These are phyloP conservation scores for Dryobota labecula DNA, from an alignment of 2,888 invertebrate genomes.

Conservation along the genomic window DNA sequence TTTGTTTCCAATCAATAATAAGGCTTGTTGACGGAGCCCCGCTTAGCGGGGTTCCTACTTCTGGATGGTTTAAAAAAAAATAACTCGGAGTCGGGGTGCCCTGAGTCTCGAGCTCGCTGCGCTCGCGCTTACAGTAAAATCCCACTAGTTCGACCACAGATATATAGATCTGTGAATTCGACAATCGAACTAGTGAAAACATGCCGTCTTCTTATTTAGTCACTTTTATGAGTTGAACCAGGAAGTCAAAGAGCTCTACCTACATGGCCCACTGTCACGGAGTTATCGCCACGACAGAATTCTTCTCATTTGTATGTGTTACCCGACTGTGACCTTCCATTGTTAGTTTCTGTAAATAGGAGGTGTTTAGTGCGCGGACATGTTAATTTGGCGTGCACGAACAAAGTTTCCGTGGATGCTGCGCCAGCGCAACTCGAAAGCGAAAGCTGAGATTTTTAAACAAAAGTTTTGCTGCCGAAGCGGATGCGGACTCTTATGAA, in stretches of 20 bases:
- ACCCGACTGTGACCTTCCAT: conserved; percentile 85
- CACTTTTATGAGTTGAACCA: conserved; percentile 22
- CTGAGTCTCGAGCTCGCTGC: too few species aligned
- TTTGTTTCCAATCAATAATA: too few species aligned
- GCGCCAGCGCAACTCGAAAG: conserved; percentile 79
- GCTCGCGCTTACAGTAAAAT: too few species aligned
- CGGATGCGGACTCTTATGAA: conserved; percentile 67
- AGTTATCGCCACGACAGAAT: conserved; percentile 55
- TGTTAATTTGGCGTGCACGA: conserved; percentile 85
- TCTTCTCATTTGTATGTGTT: conserved; percentile 82
- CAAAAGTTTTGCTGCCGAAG: conserved; percentile 73
- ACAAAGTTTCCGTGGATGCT: conserved; percentile 78
- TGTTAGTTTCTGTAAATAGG: conserved; percentile 85
- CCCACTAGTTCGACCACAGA: too few species aligned
- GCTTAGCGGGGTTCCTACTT: too few species aligned
- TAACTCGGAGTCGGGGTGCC: too few species aligned
- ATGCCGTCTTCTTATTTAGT: conserved; percentile 41
- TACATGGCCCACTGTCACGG: conserved; percentile 37
- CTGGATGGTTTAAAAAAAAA: too few species aligned
- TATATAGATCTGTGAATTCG: too few species aligned
- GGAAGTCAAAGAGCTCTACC: conserved; percentile 50
- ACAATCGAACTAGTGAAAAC: too few species aligned
- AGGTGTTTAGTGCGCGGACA: conserved; percentile 83
- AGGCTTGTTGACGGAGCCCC: too few species aligned
- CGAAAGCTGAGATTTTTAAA: conserved; percentile 81